These are phyloP conservation scores for Pheosia gnoma DNA, from an alignment of 2,888 invertebrate genomes.

Conservation along the genomic window DNA sequence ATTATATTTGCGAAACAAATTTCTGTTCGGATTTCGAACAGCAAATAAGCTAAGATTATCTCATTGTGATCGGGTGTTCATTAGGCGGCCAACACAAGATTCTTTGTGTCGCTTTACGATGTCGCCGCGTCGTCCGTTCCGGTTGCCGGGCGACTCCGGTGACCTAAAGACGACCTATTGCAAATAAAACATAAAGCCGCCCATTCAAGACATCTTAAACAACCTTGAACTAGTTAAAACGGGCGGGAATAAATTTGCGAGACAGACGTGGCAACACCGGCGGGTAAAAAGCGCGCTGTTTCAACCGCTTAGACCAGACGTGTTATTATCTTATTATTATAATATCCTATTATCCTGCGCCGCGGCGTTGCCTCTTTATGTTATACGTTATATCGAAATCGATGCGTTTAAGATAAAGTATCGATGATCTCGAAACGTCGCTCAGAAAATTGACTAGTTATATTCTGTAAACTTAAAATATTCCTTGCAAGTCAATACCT, in stretches of 20 bases:
- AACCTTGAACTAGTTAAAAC: conserved; percentile 81
- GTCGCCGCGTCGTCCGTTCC: conserved; percentile 59
- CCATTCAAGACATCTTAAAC: conserved; percentile 66
- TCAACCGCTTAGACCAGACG: conserved; percentile 73
- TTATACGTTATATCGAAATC: conserved; percentile 22
- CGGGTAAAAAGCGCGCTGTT: conserved; percentile 62
- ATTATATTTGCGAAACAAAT: conserved; percentile 56
- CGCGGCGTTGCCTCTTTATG: conserved; percentile 37
- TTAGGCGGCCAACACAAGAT: conserved; percentile 48
- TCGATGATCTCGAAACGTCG: not conserved
- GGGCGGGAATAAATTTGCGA: conserved; percentile 65
- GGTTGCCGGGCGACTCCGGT: conserved; percentile 65
- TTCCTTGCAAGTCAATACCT: not conserved
- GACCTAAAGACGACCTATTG: conserved; percentile 78
- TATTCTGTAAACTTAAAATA: not conserved
- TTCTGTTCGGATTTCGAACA: conserved; percentile 41
- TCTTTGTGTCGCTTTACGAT: conserved; percentile 63
- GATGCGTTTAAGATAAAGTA: conserved; percentile 24
- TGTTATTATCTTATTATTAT: conserved; percentile 80
- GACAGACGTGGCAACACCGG: conserved; percentile 66
- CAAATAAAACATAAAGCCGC: conserved; percentile 71
- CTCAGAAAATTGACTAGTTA: not conserved
- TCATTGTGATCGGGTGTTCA: conserved; percentile 36
- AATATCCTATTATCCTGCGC: conserved; percentile 58
- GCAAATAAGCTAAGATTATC: conserved; percentile 42